Conservation (phyloP, 2,888 invertebrate genomes). For the Luperina testacea region DNA sequence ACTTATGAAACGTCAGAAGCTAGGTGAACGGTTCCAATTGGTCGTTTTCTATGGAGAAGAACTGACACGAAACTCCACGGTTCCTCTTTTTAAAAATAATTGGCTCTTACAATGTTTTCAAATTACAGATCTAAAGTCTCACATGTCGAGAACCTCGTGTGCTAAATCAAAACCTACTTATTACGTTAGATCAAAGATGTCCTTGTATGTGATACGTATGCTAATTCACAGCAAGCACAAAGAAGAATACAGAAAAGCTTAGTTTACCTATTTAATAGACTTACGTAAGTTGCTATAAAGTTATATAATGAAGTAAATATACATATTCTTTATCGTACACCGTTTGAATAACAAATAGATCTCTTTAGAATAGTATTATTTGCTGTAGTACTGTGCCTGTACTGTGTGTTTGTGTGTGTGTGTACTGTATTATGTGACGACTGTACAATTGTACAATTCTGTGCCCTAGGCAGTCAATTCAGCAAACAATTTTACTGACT, state of each 20-base stretch:
- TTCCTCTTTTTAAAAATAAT: too few species aligned
- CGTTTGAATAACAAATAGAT: conserved; percentile 3
- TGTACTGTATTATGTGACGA: too few species aligned
- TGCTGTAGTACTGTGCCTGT: not conserved
- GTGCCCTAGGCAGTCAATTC: not conserved
- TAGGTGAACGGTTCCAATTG: too few species aligned
- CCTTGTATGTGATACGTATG: conserved; percentile 9
- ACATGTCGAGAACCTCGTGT: too few species aligned
- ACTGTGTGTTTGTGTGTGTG: too few species aligned
- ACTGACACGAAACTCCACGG: too few species aligned
- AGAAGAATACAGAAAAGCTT: conserved; percentile 23
- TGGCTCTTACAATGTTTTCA: too few species aligned
- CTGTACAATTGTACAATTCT: too few species aligned
- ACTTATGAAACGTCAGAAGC: too few species aligned
- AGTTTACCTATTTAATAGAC: not conserved
- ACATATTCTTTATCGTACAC: not conserved
- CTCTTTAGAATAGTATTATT: not conserved
- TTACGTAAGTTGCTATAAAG: not conserved
- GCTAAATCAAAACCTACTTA: not conserved
- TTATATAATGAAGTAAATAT: conserved; percentile 12
- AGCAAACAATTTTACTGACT: not conserved
- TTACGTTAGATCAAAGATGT: not conserved
- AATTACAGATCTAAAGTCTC: too few species aligned
- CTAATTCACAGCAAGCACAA: conserved; percentile 18
- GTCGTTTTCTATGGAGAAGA: too few species aligned